Evolutionary conservation across 2,888 invertebrate genomes (phyloP), one percentile per base, ranked within the genome.

Genomic region (Drosophila helvetica): DNA sequence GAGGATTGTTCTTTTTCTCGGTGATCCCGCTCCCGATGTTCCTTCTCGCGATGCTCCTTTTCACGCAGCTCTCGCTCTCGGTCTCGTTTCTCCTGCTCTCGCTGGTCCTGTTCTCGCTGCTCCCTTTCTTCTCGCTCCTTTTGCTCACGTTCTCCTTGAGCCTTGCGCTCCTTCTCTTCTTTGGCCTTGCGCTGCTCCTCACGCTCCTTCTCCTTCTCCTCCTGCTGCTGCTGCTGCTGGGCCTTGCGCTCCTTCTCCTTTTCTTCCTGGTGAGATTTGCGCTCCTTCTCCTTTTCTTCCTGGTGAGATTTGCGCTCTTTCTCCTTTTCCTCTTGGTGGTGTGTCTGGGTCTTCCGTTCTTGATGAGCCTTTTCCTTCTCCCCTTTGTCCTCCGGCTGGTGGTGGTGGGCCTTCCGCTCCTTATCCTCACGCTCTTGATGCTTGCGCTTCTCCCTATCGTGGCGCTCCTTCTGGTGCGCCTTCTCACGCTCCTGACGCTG

Each of bases 21-120:
- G 27, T 89, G 91, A 92, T 77, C 92, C 92, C 74, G 53, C 33
- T 68, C 90, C 67, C 38, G 33, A 25, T 57, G 57, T 18, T 58
- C 70, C 10, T 53, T 56, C 7, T 86, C 78, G 1, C 74, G 71
- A 22, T 83, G 69, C 45, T 88, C 77, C 0, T 78, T 60, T 17
- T 85, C 59, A 30, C 79, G 57, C 55, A 51, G 60, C 50, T 74
- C 50, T 58, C 69, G 60, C 50, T 74, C 50, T 58, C 69, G 17
- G 59, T 73, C 62, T 51, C 57, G 53, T 17, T 72, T 72, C 9
- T 77, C 75, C 0, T 64, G 73, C 42, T 75, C 73, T 2, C 57
- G 50, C 2, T 76, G 50, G 9, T 76, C 68, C 3, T 58, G 52
- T 2, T 77, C 79, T 0, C 76, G 60, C 2, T 77, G 61, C 5